A percentile compares a stretch with the other conserved stretches of the same genome.
Evolutionary conservation across 2,888 invertebrate genomes (phyloP).

Genomic region (Phorcus lineatus): DNA sequence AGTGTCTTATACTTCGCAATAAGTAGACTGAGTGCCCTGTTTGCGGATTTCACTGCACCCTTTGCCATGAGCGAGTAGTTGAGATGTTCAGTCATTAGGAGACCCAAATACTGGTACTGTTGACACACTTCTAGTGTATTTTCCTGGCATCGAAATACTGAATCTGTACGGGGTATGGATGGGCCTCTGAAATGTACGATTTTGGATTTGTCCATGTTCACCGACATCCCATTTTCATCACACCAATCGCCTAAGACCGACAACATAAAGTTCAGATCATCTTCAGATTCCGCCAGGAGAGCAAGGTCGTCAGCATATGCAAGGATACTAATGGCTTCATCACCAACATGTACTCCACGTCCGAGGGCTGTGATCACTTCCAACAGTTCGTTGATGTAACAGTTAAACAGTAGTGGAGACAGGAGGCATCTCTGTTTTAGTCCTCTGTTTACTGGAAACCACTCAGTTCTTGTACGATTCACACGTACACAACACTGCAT

Average conservation of each 20-base stretch:
- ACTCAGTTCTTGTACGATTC: neutral
- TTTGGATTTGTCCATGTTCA: neutral
- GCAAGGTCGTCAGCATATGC: slow-evolving; percentile 1
- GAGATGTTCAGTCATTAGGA: slow-evolving; percentile 24
- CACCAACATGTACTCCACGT: neutral
- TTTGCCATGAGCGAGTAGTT: slow-evolving; percentile 23
- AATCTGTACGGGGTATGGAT: neutral
- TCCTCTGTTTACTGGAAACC: neutral
- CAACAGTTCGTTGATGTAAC: neutral
- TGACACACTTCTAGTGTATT: neutral
- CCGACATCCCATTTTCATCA: neutral
- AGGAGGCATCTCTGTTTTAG: neutral
- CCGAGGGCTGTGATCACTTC: neutral
- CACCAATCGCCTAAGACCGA: neutral
- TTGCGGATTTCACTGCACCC: slow-evolving; percentile 1
- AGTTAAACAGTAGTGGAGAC: neutral
- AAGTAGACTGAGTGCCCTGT: slow-evolving; percentile 21
- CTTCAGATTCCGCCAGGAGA: neutral
- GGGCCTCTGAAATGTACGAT: neutral
- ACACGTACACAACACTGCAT: neutral
- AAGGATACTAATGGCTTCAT: neutral
- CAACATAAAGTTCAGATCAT: neutral
- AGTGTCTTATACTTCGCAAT: slow-evolving; percentile 18
- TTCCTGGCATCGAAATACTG: neutral
- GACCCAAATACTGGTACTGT: neutral